phyloP scores from a whole-genome alignment of 37 sponge, comb jelly and placozoan genomes.

The Chondrosia reniformis region DNA sequence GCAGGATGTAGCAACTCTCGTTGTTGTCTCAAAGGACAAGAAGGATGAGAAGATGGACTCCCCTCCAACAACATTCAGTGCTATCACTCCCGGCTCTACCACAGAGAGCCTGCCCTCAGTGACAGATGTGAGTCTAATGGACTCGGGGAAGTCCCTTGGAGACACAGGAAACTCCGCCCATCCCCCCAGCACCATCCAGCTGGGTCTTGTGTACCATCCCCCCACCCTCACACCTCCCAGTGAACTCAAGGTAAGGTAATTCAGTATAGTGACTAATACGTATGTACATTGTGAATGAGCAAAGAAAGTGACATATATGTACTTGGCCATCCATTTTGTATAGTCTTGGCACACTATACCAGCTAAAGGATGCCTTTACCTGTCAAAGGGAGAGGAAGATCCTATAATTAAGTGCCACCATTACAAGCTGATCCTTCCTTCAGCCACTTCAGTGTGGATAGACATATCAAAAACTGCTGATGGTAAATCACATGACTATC shows the following conservation, averaged over 20 bases:
- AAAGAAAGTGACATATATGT: not conserved
- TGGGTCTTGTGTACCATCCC: not conserved
- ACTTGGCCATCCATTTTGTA: not conserved
- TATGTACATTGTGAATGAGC: not conserved
- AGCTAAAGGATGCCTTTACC: constrained; percentile 75
- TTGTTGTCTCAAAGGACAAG: too few relatives aligned
- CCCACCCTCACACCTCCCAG: not conserved
- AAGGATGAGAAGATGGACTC: not conserved
- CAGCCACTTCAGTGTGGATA: constrained; percentile 35
- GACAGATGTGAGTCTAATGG: too few relatives aligned
- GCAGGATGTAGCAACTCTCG: too few relatives aligned
- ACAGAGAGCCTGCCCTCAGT: too few relatives aligned
- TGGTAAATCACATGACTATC: not conserved
- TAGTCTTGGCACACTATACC: constrained; percentile 61
- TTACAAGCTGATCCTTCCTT: constrained; percentile 42
- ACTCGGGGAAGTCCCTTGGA: not conserved
- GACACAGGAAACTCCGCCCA: not conserved
- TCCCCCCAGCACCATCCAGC: not conserved
- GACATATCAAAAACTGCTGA: constrained; percentile 6
- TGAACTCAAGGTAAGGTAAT: constrained; percentile 6
- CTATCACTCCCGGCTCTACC: not conserved
- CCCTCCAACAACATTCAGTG: not conserved
- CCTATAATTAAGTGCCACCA: constrained; percentile 41
- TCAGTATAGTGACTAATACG: too few relatives aligned
- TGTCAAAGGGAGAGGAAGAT: constrained; percentile 25